phyloP scores from a whole-genome alignment of 2,888 invertebrate species.

The Agonum fuliginosum region DNA sequence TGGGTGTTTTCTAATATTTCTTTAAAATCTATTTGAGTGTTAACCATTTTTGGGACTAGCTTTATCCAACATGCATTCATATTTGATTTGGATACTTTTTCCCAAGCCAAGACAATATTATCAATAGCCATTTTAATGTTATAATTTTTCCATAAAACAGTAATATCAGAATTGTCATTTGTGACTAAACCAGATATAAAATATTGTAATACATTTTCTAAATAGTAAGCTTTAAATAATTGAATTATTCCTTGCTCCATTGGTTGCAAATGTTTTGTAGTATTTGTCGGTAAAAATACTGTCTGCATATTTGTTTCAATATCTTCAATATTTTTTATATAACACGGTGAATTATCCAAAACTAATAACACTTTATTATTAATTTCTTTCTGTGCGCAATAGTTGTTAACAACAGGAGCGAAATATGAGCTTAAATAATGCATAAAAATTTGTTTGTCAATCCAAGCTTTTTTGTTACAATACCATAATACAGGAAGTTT shows the following conservation, averaged over 20 bases:
- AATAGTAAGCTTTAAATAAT: constrained; percentile 60
- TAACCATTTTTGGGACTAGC: too few species aligned
- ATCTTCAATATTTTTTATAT: constrained; percentile 59
- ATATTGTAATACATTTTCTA: background rate
- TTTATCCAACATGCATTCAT: too few species aligned
- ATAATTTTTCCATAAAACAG: constrained; percentile 66
- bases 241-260: constrained; percentile 65
- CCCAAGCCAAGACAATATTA: constrained; percentile 64
- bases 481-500: constrained; percentile 53
- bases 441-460: constrained; percentile 59
- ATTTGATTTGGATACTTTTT: too few species aligned
- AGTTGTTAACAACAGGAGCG: constrained; percentile 61
- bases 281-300: constrained; percentile 43
- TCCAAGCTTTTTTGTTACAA: constrained; percentile 56
- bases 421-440: constrained; percentile 58
- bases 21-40: too few species aligned
- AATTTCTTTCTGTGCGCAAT: constrained; percentile 25
- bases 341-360: constrained; percentile 49
- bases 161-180: background rate
- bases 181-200: background rate
- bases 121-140: constrained; percentile 65
- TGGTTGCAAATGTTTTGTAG: constrained; percentile 65
- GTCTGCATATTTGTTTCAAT: constrained; percentile 59
- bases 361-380: constrained; percentile 1
- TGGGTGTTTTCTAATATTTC: too few species aligned